Evolutionary conservation across 2,888 invertebrate species (phyloP).

Genomic region (Volucella bombylans): DNA sequence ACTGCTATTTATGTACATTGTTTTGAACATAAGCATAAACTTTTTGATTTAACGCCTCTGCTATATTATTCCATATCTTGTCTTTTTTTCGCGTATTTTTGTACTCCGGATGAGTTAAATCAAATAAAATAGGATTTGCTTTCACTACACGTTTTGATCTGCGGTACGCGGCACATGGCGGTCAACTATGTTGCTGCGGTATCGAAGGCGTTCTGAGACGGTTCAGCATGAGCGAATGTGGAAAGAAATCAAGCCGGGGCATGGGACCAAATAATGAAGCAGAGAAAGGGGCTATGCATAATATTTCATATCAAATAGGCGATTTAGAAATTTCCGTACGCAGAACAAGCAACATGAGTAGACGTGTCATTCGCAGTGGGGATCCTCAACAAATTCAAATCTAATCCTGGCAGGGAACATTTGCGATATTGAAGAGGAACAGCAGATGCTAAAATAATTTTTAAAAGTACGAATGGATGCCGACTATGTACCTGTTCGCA

Average conservation of each 20-base stretch:
- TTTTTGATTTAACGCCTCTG: too few relatives aligned
- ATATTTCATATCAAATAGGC: slow-evolving; percentile 37
- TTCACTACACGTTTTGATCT: too few relatives aligned
- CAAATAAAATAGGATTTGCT: too few relatives aligned
- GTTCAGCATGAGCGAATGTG: too few relatives aligned
- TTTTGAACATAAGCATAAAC: too few relatives aligned
- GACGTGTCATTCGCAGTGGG: slow-evolving; percentile 30
- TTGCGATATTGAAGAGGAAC: slow-evolving; percentile 36
- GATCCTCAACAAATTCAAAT: slow-evolving; percentile 47
- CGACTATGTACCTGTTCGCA: slow-evolving; percentile 14
- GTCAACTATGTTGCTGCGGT: too few relatives aligned
- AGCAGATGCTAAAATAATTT: slow-evolving; percentile 17
- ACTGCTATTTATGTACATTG: too few relatives aligned
- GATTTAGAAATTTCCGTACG: neutral
- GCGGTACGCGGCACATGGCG: too few relatives aligned
- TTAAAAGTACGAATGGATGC: slow-evolving; percentile 27
- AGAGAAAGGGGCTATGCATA: slow-evolving; percentile 17
- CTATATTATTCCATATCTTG: too few relatives aligned
- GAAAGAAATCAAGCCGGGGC: too few relatives aligned
- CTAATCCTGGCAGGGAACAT: slow-evolving; percentile 26
- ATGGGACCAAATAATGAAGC: slow-evolving; percentile 44
- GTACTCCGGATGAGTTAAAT: too few relatives aligned
- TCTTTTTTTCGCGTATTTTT: too few relatives aligned
- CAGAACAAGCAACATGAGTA: slow-evolving; percentile 30
- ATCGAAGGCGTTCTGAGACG: slow-evolving; percentile 20